These are phyloP conservation scores for Chionodraco myersi DNA, from an alignment of 2,113 vertebrate species.

Conservation along the genomic window DNA sequence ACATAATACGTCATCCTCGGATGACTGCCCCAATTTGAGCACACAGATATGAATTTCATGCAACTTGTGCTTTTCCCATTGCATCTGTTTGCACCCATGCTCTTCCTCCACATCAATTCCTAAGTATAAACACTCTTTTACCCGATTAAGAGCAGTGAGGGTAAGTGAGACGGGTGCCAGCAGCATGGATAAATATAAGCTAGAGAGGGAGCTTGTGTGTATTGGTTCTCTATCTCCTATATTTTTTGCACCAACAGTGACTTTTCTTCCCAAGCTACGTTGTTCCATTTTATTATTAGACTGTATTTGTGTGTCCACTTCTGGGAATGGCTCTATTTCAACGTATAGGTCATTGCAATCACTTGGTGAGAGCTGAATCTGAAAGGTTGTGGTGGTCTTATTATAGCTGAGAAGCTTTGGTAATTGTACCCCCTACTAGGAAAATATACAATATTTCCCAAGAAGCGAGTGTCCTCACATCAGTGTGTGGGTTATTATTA, in stretches of 20 bases:
- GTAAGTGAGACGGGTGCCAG: slow-evolving; percentile 11
- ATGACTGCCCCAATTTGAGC: slow-evolving; percentile 11
- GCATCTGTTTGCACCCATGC: slow-evolving; percentile 45
- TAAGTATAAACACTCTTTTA: slow-evolving; percentile 65
- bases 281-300: slow-evolving; percentile 72
- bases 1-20: neutral
- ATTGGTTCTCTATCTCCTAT: slow-evolving; percentile 46
- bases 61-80: slow-evolving; percentile 35
- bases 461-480: slow-evolving; percentile 32
- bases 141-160: slow-evolving; percentile 29
- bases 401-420: slow-evolving; percentile 66
- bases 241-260: slow-evolving; percentile 42
- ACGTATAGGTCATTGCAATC: slow-evolving; percentile 49
- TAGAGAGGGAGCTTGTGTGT: slow-evolving; percentile 9
- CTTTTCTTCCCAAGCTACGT: slow-evolving; percentile 56
- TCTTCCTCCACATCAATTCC: slow-evolving; percentile 45
- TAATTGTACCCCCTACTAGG: slow-evolving; percentile 63
- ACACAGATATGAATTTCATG: slow-evolving; percentile 21
- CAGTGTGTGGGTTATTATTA: slow-evolving; percentile 22
- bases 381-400: slow-evolving; percentile 70
- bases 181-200: slow-evolving; percentile 61
- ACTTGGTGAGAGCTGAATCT: slow-evolving; percentile 50
- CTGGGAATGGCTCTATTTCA: slow-evolving; percentile 57
- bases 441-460: slow-evolving; percentile 49
- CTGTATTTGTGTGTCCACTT: slow-evolving; percentile 26